These are phyloP conservation scores for Aplodontia rufa DNA, from an alignment of 2,113 vertebrate species.

Conservation along the genomic window DNA sequence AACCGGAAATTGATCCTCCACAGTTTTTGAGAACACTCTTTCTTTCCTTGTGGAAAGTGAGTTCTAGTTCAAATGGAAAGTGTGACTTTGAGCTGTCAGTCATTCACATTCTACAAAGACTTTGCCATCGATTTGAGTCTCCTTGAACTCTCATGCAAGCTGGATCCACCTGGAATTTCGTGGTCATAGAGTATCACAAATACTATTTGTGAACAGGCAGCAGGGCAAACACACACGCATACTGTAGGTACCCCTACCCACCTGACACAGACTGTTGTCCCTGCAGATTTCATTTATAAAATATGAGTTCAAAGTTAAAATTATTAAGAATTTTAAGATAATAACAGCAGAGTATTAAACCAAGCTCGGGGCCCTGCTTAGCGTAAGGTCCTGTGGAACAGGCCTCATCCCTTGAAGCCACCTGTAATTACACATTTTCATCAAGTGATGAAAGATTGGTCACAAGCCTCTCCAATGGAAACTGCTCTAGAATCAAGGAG, in stretches of 20 bases:
- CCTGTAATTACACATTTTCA: background rate
- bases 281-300: background rate
- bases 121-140: background rate
- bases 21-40: background rate
- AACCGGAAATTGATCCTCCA: background rate
- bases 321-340: background rate
- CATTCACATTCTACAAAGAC: background rate
- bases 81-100: background rate
- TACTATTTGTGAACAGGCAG: background rate
- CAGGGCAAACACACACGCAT: background rate
- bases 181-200: background rate
- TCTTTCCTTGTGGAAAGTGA: background rate
- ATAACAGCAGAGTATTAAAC: background rate
- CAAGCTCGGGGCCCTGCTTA: background rate
- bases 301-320: background rate
- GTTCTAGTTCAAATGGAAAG: background rate
- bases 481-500: background rate
- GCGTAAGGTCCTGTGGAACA: rapidly evolving
- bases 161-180: background rate
- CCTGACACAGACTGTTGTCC: background rate
- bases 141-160: too few species aligned
- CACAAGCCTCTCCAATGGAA: background rate
- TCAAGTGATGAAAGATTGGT: background rate
- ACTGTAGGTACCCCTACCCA: background rate
- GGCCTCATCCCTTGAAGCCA: background rate